Evolutionary conservation across 2,113 vertebrate genomes (phyloP).

Genomic region (Stictonetta naevosa): DNA sequence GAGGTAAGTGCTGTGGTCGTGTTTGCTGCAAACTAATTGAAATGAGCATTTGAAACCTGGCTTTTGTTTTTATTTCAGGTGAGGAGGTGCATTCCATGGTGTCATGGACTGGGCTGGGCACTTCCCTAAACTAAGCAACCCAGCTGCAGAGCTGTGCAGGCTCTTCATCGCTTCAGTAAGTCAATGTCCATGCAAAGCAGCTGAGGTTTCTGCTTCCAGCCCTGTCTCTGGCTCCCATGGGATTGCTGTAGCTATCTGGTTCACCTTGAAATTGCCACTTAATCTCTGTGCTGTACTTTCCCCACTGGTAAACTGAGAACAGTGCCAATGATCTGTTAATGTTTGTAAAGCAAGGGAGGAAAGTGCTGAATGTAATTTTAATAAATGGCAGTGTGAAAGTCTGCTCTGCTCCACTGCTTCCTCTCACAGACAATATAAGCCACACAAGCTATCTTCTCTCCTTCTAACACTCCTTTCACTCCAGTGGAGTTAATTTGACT

Average conservation of each 20-base stretch:
- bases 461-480: background rate
- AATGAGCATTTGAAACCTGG: background rate
- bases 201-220: background rate
- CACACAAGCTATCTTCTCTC: background rate
- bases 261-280: conserved; percentile 8
- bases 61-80: background rate
- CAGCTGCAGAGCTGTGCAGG: rapidly evolving
- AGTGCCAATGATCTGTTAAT: background rate
- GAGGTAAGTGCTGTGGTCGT: background rate
- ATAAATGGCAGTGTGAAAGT: conserved; percentile 9
- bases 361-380: conserved; percentile 40
- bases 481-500: conserved; percentile 16
- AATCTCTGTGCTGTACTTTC: background rate
- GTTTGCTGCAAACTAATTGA: background rate
- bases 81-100: background rate
- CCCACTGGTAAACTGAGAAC: background rate
- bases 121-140: background rate
- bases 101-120: too few relatives aligned
- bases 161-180: background rate
- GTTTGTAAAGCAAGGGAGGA: background rate
- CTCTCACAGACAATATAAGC: background rate
- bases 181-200: background rate
- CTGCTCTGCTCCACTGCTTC: conserved; percentile 17
- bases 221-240: background rate
- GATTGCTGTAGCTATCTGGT: background rate